Evolutionary conservation across 1,140 invertebrate genomes (phyloP).

Genomic region (Drosophila littoralis): DNA sequence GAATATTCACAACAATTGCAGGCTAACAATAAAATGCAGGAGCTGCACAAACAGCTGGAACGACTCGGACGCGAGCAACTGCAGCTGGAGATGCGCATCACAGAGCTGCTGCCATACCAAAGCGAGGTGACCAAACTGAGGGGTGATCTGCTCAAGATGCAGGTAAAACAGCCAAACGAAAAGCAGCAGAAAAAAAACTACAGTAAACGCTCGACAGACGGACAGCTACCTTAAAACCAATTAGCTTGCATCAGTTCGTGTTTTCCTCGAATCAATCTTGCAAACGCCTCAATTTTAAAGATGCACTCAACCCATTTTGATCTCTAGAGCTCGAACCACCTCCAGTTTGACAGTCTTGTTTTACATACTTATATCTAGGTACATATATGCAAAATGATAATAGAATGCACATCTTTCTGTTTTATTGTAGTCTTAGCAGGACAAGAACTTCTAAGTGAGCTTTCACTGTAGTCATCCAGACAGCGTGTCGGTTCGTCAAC

Average conservation of each 20-base stretch:
- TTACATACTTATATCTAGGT: too few species aligned
- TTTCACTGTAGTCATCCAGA: conserved; percentile 5
- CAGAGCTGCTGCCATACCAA: conserved; percentile 85
- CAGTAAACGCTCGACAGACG: too few species aligned
- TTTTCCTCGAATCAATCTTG: too few species aligned
- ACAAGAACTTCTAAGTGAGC: neutral
- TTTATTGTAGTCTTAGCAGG: neutral
- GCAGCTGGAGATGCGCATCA: conserved; percentile 85
- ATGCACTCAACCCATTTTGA: too few species aligned
- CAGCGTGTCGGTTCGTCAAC: conserved; percentile 24
- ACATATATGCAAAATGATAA: too few species aligned
- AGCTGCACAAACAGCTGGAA: conserved; percentile 77
- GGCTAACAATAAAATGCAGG: conserved; percentile 84
- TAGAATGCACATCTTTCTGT: too few species aligned
- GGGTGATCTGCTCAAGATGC: conserved; percentile 85
- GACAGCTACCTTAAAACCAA: too few species aligned
- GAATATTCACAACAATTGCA: conserved; percentile 11
- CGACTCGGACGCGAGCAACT: conserved; percentile 85
- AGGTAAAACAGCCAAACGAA: conserved; percentile 52
- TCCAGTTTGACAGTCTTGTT: too few species aligned
- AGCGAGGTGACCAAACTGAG: conserved; percentile 85
- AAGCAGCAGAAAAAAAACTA: neutral
- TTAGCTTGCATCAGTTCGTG: too few species aligned
- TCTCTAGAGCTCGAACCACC: too few species aligned
- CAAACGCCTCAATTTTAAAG: too few species aligned